Base-by-base conservation (phyloP, 2,113 vertebrate genomes). In the Genyomyrus donnyi region DNA sequence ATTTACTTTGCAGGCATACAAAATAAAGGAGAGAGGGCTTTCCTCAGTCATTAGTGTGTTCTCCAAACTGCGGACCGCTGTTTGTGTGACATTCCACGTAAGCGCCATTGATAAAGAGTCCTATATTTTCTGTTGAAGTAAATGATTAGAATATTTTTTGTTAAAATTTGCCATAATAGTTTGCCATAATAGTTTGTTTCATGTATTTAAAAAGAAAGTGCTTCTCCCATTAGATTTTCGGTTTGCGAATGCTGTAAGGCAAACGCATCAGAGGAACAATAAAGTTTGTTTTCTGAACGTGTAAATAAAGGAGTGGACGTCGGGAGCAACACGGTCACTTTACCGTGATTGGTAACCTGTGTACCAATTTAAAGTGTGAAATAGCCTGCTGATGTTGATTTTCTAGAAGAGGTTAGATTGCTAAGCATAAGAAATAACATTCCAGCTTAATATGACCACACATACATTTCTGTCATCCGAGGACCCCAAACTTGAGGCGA, bases 1-100 rank as follows among this genome's bases (percentile, higher is more conserved):
- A 48, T 56, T 83, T 50, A 7, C 77, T 77, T 88, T 74, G 90
- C 87, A 85, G 83, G 42, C 74, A 89, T 80, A 74, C 88, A 45
- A 9, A 50, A 91, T 90, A 93, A 91, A 89, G 66, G 49, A 88
- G 48, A 89, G 86, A 50, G 9, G 56, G 52, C 21, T 90, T 85
- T 91, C 42, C 74, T 85, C 45, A 39, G 50, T 88, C 74, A 88
- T 91, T 90, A 77, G 46, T 53, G 53, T 88, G 52, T 27, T 89
- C 45, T 62, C 58, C 39, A 27, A 88, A 21, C 87, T 56, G 15
- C 7, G 24, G 53, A n/a, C 35, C n/a, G 8, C 58, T 24, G 17
- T 27, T 66, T 62, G 17, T 35, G 42, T 56, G 50, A 39, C 50
- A 21, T 39, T 56, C 52, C 21, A 7, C 6, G 19, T 58, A 58